Conservation (phyloP, 2,113 vertebrate species). For the Centropristis striata region DNA sequence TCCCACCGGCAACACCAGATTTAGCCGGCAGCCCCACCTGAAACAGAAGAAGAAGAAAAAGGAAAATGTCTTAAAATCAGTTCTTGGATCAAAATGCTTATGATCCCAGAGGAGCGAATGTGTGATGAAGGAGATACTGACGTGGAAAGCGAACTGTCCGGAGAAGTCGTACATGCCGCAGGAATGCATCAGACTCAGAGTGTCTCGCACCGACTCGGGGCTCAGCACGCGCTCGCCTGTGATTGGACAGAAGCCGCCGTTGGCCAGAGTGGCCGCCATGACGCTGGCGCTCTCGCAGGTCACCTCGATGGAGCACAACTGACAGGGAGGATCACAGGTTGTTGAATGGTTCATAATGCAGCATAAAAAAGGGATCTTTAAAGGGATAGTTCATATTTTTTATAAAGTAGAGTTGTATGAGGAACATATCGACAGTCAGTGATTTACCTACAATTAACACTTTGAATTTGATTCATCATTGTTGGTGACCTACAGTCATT, state of each 20-base stretch:
- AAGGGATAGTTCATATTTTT: too few species aligned
- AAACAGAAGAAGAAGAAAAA: constrained; percentile 7
- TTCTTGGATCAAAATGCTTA: too few species aligned
- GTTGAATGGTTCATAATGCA: too few species aligned
- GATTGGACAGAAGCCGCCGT: constrained; percentile 98
- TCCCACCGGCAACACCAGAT: constrained; percentile 96
- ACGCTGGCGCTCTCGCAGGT: constrained; percentile 98
- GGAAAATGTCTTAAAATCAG: neutral
- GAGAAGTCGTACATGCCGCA: constrained; percentile 99
- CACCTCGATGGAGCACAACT: constrained; percentile 98
- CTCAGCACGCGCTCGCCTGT: constrained; percentile 96
- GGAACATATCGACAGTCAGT: too few species aligned
- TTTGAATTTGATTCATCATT: too few species aligned
- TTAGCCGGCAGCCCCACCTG: constrained; percentile 98
- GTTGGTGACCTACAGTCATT: too few species aligned
- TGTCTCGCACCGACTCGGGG: constrained; percentile 96
- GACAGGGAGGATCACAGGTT: neutral
- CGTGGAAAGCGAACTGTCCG: constrained; percentile 98
- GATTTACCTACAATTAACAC: too few species aligned
- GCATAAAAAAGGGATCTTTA: too few species aligned
- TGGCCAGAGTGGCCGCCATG: constrained; percentile 98
- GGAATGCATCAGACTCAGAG: constrained; percentile 98
- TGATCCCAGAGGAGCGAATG: fast-evolving
- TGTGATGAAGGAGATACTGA: constrained; percentile 82
- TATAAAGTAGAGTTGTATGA: too few species aligned